A percentile compares a stretch with the other conserved stretches of the same genome.
These are phyloP conservation scores for Mimachlamys varia DNA, from an alignment of 2,888 invertebrate species.

Conservation along the genomic window DNA sequence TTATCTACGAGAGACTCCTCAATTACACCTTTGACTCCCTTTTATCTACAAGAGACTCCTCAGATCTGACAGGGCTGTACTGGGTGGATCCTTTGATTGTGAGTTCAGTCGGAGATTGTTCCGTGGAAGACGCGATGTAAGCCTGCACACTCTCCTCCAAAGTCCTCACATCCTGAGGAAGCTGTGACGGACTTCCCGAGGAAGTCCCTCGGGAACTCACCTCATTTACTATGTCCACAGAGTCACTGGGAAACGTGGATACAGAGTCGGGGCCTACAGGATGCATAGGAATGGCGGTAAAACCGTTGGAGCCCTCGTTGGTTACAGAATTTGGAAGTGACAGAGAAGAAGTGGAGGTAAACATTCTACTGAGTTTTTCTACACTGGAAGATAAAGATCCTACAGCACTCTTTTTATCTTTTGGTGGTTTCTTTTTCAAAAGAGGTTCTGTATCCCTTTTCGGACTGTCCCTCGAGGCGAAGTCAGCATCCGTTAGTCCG, in stretches of 20 bases:
- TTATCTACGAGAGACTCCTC: too few species aligned
- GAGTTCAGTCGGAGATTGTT: background rate
- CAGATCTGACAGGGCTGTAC: background rate
- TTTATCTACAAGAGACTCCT: background rate
- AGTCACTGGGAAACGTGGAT: background rate
- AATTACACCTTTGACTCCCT: background rate
- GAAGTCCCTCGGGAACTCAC: background rate
- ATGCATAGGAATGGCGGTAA: background rate
- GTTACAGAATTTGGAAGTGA: background rate
- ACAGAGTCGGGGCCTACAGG: background rate
- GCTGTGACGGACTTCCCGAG: background rate
- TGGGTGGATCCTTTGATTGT: background rate
- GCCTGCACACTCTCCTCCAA: background rate
- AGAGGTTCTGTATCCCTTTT: constrained; percentile 38
- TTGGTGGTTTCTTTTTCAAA: constrained; percentile 39
- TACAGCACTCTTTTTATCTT: background rate
- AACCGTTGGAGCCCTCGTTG: background rate
- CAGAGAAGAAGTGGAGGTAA: background rate
- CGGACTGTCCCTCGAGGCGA: background rate
- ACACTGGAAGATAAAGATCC: background rate
- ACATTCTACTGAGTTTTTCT: background rate
- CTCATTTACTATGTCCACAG: background rate
- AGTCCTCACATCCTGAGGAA: constrained; percentile 10
- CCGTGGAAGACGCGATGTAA: background rate
- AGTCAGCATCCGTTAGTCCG: background rate